phyloP scores from a whole-genome alignment of 2,888 invertebrate genomes.

The Rhagophthalmus giganteus region DNA sequence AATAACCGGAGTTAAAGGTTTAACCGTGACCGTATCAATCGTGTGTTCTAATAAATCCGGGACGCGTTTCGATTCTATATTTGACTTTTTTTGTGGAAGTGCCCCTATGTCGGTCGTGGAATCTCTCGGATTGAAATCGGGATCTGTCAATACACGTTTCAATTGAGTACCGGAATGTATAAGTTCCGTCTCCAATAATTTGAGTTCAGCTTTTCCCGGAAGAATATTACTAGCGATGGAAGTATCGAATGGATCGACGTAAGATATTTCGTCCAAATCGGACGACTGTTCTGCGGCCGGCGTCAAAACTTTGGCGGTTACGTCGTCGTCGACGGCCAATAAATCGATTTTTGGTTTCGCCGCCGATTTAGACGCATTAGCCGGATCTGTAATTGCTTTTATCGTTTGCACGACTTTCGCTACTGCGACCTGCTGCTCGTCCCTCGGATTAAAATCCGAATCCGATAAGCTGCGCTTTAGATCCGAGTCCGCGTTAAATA shows the following conservation, averaged over 20 bases:
- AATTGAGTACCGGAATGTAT: slow-evolving; percentile 44
- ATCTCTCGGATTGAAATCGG: slow-evolving; percentile 62
- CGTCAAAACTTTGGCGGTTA: slow-evolving; percentile 72
- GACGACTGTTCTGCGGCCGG: slow-evolving; percentile 59
- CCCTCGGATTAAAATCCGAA: slow-evolving; percentile 64
- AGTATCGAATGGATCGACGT: slow-evolving; percentile 84
- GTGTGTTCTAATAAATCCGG: slow-evolving; percentile 45
- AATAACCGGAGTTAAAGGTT: slow-evolving; percentile 52
- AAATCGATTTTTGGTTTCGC: slow-evolving; percentile 48
- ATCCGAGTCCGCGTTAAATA: slow-evolving; percentile 49
- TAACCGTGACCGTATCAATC: slow-evolving; percentile 46
- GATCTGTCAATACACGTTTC: slow-evolving; percentile 40
- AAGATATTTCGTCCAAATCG: slow-evolving; percentile 53
- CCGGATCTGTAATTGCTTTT: slow-evolving; percentile 49
- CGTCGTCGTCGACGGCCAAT: slow-evolving; percentile 61
- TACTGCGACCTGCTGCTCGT: slow-evolving; percentile 47
- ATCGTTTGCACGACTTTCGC: slow-evolving; percentile 52
- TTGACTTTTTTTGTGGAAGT: slow-evolving; percentile 15
- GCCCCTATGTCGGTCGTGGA: slow-evolving; percentile 35
- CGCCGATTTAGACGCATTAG: slow-evolving; percentile 22
- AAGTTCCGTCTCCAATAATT: slow-evolving; percentile 62
- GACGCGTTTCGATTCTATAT: slow-evolving; percentile 2
- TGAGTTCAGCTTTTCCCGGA: slow-evolving; percentile 63
- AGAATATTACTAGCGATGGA: slow-evolving; percentile 72
- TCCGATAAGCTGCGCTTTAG: slow-evolving; percentile 66